These are phyloP conservation scores for Cylloceria caligata DNA, from an alignment of 2,888 invertebrate genomes.

Conservation along the genomic window DNA sequence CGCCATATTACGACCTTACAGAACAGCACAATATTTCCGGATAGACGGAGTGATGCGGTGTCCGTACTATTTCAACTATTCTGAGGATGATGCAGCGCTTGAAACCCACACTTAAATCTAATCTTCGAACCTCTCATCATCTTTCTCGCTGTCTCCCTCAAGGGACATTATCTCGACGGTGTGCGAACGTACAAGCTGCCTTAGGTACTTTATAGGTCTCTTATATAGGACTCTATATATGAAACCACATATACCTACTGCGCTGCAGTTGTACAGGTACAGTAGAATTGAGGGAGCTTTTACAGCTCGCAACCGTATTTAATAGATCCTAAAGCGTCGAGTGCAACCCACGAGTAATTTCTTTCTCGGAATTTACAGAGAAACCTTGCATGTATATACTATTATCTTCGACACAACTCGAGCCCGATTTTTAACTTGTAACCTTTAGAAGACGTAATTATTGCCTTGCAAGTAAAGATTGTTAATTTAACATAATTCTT, in stretches of 20 bases:
- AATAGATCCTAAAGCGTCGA: slow-evolving; percentile 14
- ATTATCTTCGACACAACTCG: neutral
- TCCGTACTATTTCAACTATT: slow-evolving; percentile 24
- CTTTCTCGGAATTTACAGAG: neutral
- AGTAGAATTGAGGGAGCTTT: neutral
- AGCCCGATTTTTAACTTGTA: neutral
- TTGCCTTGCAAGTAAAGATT: neutral
- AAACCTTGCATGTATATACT: neutral
- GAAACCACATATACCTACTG: neutral
- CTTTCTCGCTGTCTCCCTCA: slow-evolving; percentile 14
- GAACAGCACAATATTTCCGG: slow-evolving; percentile 37
- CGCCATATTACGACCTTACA: slow-evolving; percentile 7
- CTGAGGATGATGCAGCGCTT: slow-evolving; percentile 29
- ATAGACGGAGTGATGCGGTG: slow-evolving; percentile 14
- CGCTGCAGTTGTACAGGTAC: neutral
- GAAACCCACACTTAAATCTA: slow-evolving; percentile 52
- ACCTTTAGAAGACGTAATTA: too few relatives aligned
- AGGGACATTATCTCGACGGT: slow-evolving; percentile 7
- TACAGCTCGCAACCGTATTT: slow-evolving; percentile 9
- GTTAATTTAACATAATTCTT: neutral
- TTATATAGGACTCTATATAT: neutral
- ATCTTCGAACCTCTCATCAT: slow-evolving; percentile 34
- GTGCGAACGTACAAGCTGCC: slow-evolving; percentile 16
- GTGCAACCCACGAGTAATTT: neutral
- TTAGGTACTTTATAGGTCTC: neutral